Evolutionary conservation across 1,140 invertebrate genomes (phyloP), one percentile per base, ranked within the genome.

Genomic region (Bicyclus anynana): DNA sequence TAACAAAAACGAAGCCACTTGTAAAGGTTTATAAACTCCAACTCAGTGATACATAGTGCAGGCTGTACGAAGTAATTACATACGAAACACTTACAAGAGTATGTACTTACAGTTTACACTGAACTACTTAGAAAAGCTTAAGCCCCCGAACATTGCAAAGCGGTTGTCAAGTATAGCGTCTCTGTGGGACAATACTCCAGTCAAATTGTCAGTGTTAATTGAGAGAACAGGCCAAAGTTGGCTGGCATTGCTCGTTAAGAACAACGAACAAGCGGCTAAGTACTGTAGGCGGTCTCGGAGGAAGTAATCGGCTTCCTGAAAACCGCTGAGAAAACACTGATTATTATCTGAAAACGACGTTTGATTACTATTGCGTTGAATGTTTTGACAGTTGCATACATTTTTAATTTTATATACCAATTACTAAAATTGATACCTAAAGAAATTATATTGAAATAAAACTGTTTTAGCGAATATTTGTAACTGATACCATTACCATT

Each of bases 181-280:
- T 27, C 58, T 48, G 58, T 61, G 59, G 55, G 53, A 58, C 57
- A 55, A 62, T 64, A 67, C 64, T 70, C 55, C 62, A 75, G 77
- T 74, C 75, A 77, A 81, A 81, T 84, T 83, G 77, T 76, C 69
- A 72, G 82, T 74, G 77, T 84, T 87, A 84, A 87, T 87, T 87
- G 82, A 84, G 75, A 74, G 68, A 77, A 80, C 78, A 81, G 76
- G 69, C 74, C 76, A 62, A 79, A 85, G 69, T 84, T 83, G 80
- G 78, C 72, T 80, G 75, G 71, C 77, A 67, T 60, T 73, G 82
- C 80, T 87, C 84, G 83, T 87, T 87, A 87, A 81, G 75, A 80
- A 82, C 80, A 84, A 83, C 84, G 82, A 87, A 87, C 82, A 85
- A 87, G 74, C 69, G 69, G 68, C 73, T 85, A 84, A 85, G 84